Evolutionary conservation across 1,140 invertebrate species (phyloP).

Genomic region (Trichonephila inaurata): DNA sequence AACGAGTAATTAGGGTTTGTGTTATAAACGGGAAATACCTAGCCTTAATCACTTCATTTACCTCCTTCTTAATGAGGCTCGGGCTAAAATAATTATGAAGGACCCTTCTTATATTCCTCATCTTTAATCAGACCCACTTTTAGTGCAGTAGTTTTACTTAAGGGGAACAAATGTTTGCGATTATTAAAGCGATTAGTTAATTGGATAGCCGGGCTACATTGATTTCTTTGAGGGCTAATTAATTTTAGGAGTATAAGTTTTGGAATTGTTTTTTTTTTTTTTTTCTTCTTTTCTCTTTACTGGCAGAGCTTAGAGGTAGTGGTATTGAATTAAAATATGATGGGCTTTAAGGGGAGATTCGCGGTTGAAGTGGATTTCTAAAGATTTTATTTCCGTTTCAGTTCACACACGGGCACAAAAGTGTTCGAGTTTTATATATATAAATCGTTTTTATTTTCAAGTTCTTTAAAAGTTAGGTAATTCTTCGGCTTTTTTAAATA

Average conservation of each 20-base stretch:
- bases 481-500: no score
- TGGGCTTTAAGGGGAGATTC: no score
- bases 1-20: constrained; percentile 26
- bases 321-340: no score
- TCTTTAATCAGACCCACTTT: neutral
- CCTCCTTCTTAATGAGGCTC: constrained; percentile 25
- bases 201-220: neutral
- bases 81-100: constrained; percentile 44
- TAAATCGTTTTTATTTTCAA: no score
- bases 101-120: neutral
- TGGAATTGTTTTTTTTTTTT: no score
- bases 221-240: neutral
- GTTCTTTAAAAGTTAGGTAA: no score
- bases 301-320: no score
- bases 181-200: constrained; percentile 49
- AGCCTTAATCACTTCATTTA: constrained; percentile 44
- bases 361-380: no score
- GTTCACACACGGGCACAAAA: no score
- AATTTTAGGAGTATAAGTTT: neutral
- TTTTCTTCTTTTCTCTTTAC: no score
- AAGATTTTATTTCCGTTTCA: no score
- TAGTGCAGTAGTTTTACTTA: neutral
- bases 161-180: constrained; percentile 41
- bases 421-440: no score
- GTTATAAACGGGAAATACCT: constrained; percentile 2